These are phyloP conservation scores for Pantala flavescens DNA, from an alignment of 1,140 invertebrate species.

Conservation along the genomic window DNA sequence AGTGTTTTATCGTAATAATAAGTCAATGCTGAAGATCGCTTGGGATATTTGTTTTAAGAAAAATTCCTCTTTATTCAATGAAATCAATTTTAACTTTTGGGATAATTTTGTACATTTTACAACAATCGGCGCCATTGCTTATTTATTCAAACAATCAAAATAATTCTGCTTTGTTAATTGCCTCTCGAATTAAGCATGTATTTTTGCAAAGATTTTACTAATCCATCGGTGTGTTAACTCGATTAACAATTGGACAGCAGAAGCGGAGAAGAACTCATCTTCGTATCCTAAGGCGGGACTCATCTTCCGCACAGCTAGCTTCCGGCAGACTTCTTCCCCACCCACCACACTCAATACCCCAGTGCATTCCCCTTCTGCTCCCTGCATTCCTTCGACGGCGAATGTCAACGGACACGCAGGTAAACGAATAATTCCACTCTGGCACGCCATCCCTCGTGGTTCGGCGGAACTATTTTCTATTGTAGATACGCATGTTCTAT, in stretches of 20 bases:
- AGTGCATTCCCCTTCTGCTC: constrained; percentile 12
- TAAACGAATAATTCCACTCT: background rate
- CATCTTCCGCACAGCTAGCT: constrained; percentile 48
- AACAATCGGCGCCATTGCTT: too few relatives aligned
- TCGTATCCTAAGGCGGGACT: constrained; percentile 53
- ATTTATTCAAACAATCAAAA: too few relatives aligned
- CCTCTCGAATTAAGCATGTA: background rate
- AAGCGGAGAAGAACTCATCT: background rate
- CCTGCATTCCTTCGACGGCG: background rate
- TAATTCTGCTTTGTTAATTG: background rate
- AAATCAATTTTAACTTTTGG: too few relatives aligned
- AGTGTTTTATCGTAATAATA: too few relatives aligned
- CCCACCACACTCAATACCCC: constrained; percentile 15
- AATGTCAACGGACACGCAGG: background rate
- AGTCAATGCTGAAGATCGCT: too few relatives aligned
- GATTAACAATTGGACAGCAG: background rate
- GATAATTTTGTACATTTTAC: too few relatives aligned
- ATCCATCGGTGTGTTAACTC: background rate
- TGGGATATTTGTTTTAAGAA: too few relatives aligned
- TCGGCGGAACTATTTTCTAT: too few relatives aligned
- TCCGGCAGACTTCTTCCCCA: constrained; percentile 36
- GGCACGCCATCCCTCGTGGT: too few relatives aligned
- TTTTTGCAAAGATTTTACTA: background rate
- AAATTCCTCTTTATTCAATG: too few relatives aligned
- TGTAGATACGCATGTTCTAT: too few relatives aligned